Evolutionary conservation across 2,797 vertebrate species (phyloP).

Genomic region (Silurus lanzhouensis): DNA sequence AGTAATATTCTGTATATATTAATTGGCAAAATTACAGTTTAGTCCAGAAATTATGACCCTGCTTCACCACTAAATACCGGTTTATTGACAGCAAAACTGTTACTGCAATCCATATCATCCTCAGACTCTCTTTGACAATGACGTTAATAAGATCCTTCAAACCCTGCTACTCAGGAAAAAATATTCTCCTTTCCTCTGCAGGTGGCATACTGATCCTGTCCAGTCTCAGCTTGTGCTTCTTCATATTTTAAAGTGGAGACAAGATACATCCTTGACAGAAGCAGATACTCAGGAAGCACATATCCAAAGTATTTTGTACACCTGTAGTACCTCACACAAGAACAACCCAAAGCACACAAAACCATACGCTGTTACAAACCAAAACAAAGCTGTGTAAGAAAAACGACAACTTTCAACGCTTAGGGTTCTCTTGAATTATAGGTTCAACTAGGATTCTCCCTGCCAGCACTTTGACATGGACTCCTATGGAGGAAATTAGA

Average conservation of each 20-base stretch:
- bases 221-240: background rate
- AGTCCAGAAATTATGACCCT: background rate
- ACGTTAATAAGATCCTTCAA: background rate
- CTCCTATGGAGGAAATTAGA: background rate
- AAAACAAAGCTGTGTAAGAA: background rate
- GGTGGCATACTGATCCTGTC: slow-evolving; percentile 5
- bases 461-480: background rate
- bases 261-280: background rate
- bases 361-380: background rate
- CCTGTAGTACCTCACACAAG: background rate
- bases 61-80: background rate
- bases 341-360: background rate
- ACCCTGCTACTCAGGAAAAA: background rate
- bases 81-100: background rate
- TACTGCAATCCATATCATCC: background rate
- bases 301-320: background rate
- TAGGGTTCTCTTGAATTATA: background rate
- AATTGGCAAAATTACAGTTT: background rate
- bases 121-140: background rate
- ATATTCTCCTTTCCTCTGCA: slow-evolving; percentile 3
- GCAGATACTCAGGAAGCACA: background rate
- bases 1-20: background rate
- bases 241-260: background rate
- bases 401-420: background rate
- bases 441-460: background rate